Evolutionary conservation across 2,113 vertebrate species (phyloP), one percentile per base, ranked within the genome.

Genomic region (Loxodonta africana): DNA sequence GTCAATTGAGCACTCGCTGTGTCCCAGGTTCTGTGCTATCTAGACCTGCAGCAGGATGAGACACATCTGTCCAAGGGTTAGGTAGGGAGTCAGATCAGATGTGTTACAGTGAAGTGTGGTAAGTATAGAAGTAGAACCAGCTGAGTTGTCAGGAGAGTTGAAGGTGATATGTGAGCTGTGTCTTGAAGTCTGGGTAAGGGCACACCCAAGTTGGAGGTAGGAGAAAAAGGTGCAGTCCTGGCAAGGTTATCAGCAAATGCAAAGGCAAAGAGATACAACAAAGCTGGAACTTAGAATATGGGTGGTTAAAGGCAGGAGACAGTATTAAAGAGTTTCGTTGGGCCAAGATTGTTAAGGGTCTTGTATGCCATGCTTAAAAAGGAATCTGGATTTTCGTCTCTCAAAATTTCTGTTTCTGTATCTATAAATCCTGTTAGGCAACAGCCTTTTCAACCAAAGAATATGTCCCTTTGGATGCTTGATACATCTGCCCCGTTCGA

Each of bases 381-480:
- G 30, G 37, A 88, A 80, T 95, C 26, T 85, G 57, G 53, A 90
- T 95, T 96, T 91, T 81, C 81, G 88, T 90, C 23, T 62, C 8
- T 78, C 12, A 91, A 76, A 9, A 0, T 21, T 77, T 83, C 30
- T 73, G 5, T 81, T 53, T 76, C 15, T 73, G 2, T 67, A 6
- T 83, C 5, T 95, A 33, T 86, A 41, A 85, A 41, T 90, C 71
- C 67, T 90, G 23, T 92, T 78, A 63, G 74, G 28, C 80, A 26
- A n/a, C 67, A 8, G 46, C 78, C 8, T 92, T 96, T 92, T 81
- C 18, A 92, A 60, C 37, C 53, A 77, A 81, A 74, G 23, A 81
- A 37, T 69, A 3, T 86, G 46, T 90, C 23, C 83, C 2, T 15
- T 80, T 90, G 23, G 51, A 65, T 63, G 65, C 44, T 23, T 86